Evolutionary conservation across 2,113 vertebrate species (phyloP), one percentile per base, ranked within the genome.

Genomic region (Sander lucioperca): DNA sequence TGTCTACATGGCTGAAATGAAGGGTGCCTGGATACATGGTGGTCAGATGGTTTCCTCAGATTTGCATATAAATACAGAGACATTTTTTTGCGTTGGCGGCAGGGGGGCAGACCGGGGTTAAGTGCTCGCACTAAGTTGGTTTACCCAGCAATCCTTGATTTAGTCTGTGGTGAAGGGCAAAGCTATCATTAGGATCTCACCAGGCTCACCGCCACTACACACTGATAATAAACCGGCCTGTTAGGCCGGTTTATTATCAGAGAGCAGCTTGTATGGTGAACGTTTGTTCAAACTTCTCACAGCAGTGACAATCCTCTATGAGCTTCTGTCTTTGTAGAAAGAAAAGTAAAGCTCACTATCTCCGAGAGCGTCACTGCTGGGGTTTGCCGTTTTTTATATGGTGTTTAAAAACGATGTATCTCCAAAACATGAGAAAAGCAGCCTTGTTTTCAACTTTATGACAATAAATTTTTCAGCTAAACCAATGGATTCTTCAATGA

Each of bases 101-200:
- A 19, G 81, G 82, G 80, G 89, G 77, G 75, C 73, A 80, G 87
- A 79, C 78, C 23, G 71, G 88, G 92, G 89, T 93, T 94, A 93
- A 94, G 94, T 91, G 87, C 85, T 87, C 43, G 72, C 84, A 87
- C 80, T 86, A 82, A 88, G 91, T 83, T 66, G 83, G 89, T 92
- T 93, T 92, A 92, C 87, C 91, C 90, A 92, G 92, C 57, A 70
- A 87, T 89, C 71, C 87, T 91, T 84, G 88, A 91, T 93, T 93
- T 92, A 94, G 92, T 91, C 93, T 90, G 86, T 82, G 87, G 84
- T 23, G 67, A 73, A 86, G 84, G 79, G 79, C 77, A 90, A 86
- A 89, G 89, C 91, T 92, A 89, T 94, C 87, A 94, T 95, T 94
- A 94, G 88, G 70, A 86, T 63, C 91, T 94, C 82, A 84, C 82